Evolutionary conservation across 92 coral and sea anemone genomes (phyloP).

Genomic region (Galaxea fascicularis): DNA sequence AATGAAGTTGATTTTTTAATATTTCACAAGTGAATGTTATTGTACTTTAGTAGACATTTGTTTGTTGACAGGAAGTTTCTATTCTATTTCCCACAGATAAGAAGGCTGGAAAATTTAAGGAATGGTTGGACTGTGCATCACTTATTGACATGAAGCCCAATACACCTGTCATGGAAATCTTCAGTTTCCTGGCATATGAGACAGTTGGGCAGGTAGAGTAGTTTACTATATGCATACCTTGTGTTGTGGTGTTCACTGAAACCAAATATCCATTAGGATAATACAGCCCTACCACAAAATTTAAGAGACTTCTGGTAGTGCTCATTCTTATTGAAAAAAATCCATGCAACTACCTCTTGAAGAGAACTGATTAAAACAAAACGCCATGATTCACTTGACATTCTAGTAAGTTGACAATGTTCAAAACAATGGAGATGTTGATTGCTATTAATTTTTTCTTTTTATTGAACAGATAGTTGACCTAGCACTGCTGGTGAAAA

Average conservation of each 20-base stretch:
- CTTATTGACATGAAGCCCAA: slow-evolving; percentile 97
- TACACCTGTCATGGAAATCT: slow-evolving; percentile 98
- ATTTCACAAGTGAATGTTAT: no score
- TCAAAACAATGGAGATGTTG: background rate
- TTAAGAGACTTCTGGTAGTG: no score
- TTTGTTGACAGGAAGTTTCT: background rate
- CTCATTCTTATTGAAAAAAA: no score
- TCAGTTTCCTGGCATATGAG: slow-evolving; percentile 95
- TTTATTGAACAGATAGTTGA: slow-evolving; percentile 80
- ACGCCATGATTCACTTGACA: no score
- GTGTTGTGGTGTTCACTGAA: no score
- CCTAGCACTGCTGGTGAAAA: slow-evolving; percentile 90
- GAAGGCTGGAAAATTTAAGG: slow-evolving; percentile 98
- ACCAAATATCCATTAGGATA: no score
- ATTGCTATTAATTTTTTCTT: background rate
- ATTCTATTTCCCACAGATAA: slow-evolving; percentile 71
- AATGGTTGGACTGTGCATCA: slow-evolving; percentile 95
- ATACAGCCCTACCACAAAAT: no score
- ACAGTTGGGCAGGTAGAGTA: slow-evolving; percentile 90
- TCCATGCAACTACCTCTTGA: no score
- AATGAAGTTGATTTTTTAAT: background rate
- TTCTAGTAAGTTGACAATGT: no score
- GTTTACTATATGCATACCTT: no score
- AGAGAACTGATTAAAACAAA: no score
- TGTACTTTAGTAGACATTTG: background rate